Base-by-base conservation (phyloP, 92 coral and sea anemone genomes). In the Parazoanthus atlanticus region DNA sequence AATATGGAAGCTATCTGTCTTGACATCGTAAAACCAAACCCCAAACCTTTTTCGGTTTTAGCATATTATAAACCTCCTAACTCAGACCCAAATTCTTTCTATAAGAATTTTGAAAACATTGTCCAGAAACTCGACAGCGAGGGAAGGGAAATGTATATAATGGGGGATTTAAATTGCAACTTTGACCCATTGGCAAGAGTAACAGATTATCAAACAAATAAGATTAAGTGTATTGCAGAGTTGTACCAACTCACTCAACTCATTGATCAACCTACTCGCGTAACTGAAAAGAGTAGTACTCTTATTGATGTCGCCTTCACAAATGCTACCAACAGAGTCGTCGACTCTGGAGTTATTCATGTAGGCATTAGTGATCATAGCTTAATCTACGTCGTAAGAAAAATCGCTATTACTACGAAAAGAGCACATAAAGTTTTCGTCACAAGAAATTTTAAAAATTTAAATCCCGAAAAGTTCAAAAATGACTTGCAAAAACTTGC, bases 331-430 rank as follows among this genome's bases (percentile, higher is more conserved):
- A 84, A 84, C 46, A 64, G 88, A 85, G 88, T 85, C 47, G 79
- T 43, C 32, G 78, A 33, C 41, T 41, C 85, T 25, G 85, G 85
- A 58, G 85, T 81, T n/a, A 54, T 81, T 47, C 88, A 85, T 47
- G 15, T 85, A 38, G 88, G 88, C 15, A 54, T 85, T 13, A 85
- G 88, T 32, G 88, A 85, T 85, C 88, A 85, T 29, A 85, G 88
- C 58, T 71, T 85, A 71, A 71, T 85, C 43, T 85, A 85, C n/a
- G 88, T 34, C 38, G 38, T 85, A 54, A 85, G 88, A 47, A 85
- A 85, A 85, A 85, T 85, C n/a, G 72, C 88, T n/a, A 65, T 85
- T n/a, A 6, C 88, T n/a, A 85, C 74, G 21, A 85, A 85, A 36
- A 32, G 74, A 12, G 28, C 88, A 85, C 88, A 85, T 85, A 85